A percentile compares a stretch with the other conserved stretches of the same genome.
Conservation (phyloP, 2,888 invertebrate species). For the Polylopha cassiicola region DNA sequence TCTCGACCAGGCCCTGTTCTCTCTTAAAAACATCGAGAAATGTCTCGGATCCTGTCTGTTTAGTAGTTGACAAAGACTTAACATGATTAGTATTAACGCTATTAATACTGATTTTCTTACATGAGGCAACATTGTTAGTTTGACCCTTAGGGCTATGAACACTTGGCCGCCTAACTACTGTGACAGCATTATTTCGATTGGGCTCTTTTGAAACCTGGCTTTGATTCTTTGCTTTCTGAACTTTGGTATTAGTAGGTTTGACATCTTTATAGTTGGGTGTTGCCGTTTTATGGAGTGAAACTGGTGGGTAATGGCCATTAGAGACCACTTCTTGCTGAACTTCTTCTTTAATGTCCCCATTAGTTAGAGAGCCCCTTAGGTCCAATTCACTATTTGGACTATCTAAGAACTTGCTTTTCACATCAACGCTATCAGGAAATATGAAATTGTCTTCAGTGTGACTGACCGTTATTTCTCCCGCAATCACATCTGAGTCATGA, state of each 20-base stretch:
- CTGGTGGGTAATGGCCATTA: constrained; percentile 57
- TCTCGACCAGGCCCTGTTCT: constrained; percentile 58
- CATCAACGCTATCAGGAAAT: constrained; percentile 55
- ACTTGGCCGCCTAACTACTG: constrained; percentile 39
- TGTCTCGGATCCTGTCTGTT: constrained; percentile 48
- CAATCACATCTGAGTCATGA: constrained; percentile 70
- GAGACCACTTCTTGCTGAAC: constrained; percentile 44
- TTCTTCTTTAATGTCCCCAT: constrained; percentile 56
- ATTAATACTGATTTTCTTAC: constrained; percentile 60
- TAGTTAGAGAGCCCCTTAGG: constrained; percentile 46
- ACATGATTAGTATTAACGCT: constrained; percentile 49
- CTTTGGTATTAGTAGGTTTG: constrained; percentile 56
- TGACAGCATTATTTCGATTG: constrained; percentile 37
- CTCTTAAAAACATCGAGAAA: constrained; percentile 72
- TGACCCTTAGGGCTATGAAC: constrained; percentile 48
- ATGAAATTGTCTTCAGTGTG: constrained; percentile 68
- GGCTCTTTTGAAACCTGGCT: constrained; percentile 39
- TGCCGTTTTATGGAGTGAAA: constrained; percentile 29
- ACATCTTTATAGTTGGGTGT: constrained; percentile 36
- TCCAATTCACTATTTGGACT: constrained; percentile 56
- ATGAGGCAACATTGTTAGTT: constrained; percentile 34
- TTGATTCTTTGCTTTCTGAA: constrained; percentile 49
- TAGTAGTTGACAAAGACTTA: constrained; percentile 35
- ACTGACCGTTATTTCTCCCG: constrained; percentile 68
- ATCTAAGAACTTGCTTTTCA: constrained; percentile 47